A percentile compares a stretch with the other conserved stretches of the same genome.
Evolutionary conservation across 2,888 invertebrate genomes (phyloP).

Genomic region (Perdita meconis): DNA sequence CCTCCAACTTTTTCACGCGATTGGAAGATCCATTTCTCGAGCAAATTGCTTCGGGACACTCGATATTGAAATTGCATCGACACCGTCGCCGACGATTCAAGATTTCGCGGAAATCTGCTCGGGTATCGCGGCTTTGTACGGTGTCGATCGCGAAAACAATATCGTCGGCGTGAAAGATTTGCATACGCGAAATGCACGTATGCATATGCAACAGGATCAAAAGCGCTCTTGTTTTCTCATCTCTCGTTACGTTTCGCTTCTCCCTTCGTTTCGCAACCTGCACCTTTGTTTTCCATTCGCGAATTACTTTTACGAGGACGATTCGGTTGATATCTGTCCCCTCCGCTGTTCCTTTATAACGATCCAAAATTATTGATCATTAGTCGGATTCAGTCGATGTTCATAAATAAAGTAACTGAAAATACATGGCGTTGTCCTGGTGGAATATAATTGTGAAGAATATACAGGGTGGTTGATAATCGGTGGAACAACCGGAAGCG

Average conservation of each 20-base stretch:
- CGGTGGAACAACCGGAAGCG: too few species aligned
- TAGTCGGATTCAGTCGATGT: too few species aligned
- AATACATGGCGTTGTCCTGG: too few species aligned
- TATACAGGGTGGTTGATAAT: too few species aligned
- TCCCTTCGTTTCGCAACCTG: constrained; percentile 1
- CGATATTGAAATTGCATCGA: constrained; percentile 1
- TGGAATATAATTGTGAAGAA: too few species aligned
- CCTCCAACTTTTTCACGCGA: not conserved
- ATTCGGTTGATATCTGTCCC: constrained; percentile 26
- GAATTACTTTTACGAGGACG: constrained; percentile 44
- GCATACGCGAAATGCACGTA: constrained; percentile 62
- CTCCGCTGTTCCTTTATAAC: not conserved
- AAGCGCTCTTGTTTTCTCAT: constrained; percentile 46
- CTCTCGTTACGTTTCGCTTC: constrained; percentile 33
- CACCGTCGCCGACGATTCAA: constrained; percentile 11
- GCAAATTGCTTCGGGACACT: not conserved
- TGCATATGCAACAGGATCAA: constrained; percentile 65
- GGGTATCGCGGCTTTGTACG: constrained; percentile 35
- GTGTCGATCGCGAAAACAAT: constrained; percentile 65
- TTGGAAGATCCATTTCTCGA: constrained; percentile 3
- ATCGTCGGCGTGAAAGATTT: constrained; percentile 58
- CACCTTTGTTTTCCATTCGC: constrained; percentile 38
- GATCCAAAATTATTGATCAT: not conserved
- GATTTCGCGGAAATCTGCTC: constrained; percentile 14
- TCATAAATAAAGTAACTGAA: too few species aligned